phyloP scores from a whole-genome alignment of 2,113 vertebrate genomes.

The Platysternon megacephalum region DNA sequence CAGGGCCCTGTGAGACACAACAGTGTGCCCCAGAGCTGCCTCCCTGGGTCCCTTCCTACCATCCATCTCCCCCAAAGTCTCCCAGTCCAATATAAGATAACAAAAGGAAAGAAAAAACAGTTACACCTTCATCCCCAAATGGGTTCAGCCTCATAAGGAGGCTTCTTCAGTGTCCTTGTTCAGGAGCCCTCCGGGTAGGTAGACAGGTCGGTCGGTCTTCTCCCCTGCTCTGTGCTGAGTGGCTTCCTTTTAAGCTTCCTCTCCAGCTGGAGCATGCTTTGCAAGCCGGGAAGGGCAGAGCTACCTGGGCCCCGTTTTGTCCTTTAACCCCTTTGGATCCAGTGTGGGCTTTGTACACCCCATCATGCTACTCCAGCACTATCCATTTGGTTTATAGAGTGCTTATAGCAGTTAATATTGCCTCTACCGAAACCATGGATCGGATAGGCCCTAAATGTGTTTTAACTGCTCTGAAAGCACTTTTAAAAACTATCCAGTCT shows the following conservation, averaged over 20 bases:
- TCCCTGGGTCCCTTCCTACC: not conserved
- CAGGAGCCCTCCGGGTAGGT: not conserved
- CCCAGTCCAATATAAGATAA: not conserved
- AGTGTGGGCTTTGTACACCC: too few relatives aligned
- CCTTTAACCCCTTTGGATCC: not conserved
- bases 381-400: too few relatives aligned
- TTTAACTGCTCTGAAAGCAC: constrained; percentile 16
- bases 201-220: not conserved
- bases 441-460: not conserved
- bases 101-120: not conserved
- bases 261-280: not conserved
- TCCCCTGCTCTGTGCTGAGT: not conserved
- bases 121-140: not conserved
- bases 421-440: not conserved
- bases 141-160: not conserved
- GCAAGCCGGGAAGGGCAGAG: not conserved
- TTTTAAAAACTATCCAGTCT: not conserved
- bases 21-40: not conserved
- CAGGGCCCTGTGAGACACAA: not conserved
- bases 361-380: too few relatives aligned
- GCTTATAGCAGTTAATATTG: not conserved
- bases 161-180: not conserved
- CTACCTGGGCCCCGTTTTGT: not conserved
- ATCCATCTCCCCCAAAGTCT: not conserved
- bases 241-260: not conserved